Evolutionary conservation across 2,797 vertebrate species (phyloP).

Genomic region (Staurois parvus): DNA sequence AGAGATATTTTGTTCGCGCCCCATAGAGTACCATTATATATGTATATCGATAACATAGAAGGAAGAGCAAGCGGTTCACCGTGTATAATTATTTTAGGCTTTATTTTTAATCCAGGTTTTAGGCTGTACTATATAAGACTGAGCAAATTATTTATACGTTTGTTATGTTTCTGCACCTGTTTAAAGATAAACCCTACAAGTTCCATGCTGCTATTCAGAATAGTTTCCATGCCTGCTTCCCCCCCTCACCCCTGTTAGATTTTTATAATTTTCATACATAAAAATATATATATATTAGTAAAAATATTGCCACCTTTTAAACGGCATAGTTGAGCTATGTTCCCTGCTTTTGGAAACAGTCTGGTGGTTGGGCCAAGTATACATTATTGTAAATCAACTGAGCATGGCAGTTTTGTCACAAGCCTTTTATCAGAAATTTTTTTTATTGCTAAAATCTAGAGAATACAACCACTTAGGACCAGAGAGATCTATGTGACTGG

Average conservation of each 20-base stretch:
- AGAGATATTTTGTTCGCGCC: conserved; percentile 72
- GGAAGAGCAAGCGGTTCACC: conserved; percentile 73
- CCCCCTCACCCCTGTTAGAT: conserved; percentile 73
- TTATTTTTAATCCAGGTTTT: conserved; percentile 76
- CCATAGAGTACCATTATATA: conserved; percentile 68
- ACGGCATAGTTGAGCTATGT: conserved; percentile 62
- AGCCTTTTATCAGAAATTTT: conserved; percentile 69
- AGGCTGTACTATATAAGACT: conserved; percentile 60
- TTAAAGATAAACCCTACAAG: conserved; percentile 67
- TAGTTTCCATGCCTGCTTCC: conserved; percentile 76
- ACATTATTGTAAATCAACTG: conserved; percentile 39
- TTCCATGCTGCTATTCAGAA: conserved; percentile 77
- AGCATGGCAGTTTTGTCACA: conserved; percentile 30
- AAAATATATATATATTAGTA: conserved; percentile 63
- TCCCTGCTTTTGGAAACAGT: conserved; percentile 63
- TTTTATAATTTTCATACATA: conserved; percentile 74
- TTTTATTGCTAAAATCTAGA: conserved; percentile 64
- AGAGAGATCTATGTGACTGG: conserved; percentile 31
- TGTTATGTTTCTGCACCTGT: conserved; percentile 68
- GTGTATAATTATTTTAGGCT: conserved; percentile 80
- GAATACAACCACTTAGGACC: conserved; percentile 37
- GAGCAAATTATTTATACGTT: conserved; percentile 17
- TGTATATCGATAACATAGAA: conserved; percentile 73
- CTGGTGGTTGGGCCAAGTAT: conserved; percentile 22
- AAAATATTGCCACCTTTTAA: conserved; percentile 71